Base-by-base conservation (phyloP, 1,140 invertebrate genomes). In the Dermatophagoides farinae region DNA sequence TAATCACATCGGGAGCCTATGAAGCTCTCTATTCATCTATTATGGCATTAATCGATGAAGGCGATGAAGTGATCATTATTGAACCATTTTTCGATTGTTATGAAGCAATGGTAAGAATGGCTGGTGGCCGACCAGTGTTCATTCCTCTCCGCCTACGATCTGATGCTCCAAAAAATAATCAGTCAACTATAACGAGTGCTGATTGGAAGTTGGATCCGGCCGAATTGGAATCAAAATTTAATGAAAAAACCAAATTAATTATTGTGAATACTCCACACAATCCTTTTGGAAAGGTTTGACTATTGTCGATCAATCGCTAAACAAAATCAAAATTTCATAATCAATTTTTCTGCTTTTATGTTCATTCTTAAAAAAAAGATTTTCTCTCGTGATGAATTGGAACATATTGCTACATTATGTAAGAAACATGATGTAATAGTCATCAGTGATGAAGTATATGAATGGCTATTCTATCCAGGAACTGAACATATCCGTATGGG, bases 61-160 rank as follows among this genome's bases (percentile, higher is more conserved):
- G 85, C 23, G 79, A 81, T 74, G 89, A 97, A 72, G 74, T 91
- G 62, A 92, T 97, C 63, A 89, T 99, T 37, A 91, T 98, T 63
- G 95, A 98, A 71, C 95, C 95, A 10, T 97, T 86, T 72, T 98
- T 93, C 71, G 95, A 98, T 71, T 97, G 91, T 69, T 99, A 98
- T 70, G 85, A 86, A 62, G 89, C 91, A 1, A 93, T 97, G 85
- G 83, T 97, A 1, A 78, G 76, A 66, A 79, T 81, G 66, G 87
- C 88, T 38, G 89, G 88, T 1, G 95, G 89, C 12, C 77, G 80
- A 22, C 82, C 89, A 0, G 82, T 81, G 55, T 97, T 86, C 70
- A 85, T 97, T 62, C 81, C 91, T 10, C 74, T 99, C 1, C 79
- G 83, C 73, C 31, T 31, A 31, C 31, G 31, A 31, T 31, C 31